A percentile compares a stretch with the other conserved stretches of the same genome.
Evolutionary conservation across 2,113 vertebrate genomes (phyloP).

Genomic region (Eonycteris spelaea): DNA sequence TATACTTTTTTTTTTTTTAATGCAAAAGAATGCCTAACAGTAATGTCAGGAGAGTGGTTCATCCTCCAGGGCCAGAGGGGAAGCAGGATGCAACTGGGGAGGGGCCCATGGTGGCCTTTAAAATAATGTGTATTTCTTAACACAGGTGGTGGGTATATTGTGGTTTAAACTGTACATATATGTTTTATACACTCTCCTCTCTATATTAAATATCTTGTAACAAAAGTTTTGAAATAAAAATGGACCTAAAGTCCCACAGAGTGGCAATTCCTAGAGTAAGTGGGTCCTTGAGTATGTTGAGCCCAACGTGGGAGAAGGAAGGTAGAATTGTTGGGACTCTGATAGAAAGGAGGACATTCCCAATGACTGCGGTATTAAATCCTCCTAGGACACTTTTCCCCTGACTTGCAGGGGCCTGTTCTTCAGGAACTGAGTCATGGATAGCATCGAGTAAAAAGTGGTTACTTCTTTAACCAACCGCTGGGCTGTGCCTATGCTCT

Average conservation of each 20-base stretch:
- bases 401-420: constrained; percentile 32
- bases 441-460: constrained; percentile 23
- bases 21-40: not conserved
- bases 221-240: not conserved
- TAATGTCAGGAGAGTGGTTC: not conserved
- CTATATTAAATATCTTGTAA: not conserved
- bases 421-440: constrained; percentile 31
- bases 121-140: not conserved
- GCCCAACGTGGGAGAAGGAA: not conserved
- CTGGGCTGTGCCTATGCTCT: not conserved
- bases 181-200: not conserved
- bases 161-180: not conserved
- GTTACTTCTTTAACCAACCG: not conserved
- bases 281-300: not conserved
- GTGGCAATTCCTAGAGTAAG: not conserved
- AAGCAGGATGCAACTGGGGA: not conserved
- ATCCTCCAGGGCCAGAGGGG: not conserved
- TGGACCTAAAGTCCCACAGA: not conserved
- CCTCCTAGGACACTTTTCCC: not conserved
- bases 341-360: not conserved
- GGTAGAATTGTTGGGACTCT: not conserved
- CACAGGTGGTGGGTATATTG: not conserved
- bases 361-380: not conserved
- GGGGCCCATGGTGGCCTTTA: not conserved
- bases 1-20: too few species aligned